Conservation (phyloP, 2,888 invertebrate species). For the Chaitophorus viminalis region DNA sequence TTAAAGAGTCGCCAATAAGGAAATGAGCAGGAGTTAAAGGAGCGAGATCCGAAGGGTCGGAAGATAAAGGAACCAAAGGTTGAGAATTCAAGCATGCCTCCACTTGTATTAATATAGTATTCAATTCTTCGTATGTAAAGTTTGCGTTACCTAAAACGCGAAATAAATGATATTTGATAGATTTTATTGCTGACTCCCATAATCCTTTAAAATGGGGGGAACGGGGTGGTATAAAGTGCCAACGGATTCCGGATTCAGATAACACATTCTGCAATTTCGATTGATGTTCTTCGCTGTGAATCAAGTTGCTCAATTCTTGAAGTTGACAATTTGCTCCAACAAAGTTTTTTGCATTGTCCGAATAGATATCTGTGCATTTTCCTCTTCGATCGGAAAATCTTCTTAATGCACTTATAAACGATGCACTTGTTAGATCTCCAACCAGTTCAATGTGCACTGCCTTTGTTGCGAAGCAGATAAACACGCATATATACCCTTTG, state of each 20-base stretch:
- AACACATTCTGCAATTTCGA: background rate
- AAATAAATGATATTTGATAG: slow-evolving; percentile 63
- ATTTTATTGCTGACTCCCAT: slow-evolving; percentile 64
- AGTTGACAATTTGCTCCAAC: slow-evolving; percentile 63
- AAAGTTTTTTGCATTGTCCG: slow-evolving; percentile 65
- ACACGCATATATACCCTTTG: background rate
- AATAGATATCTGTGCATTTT: slow-evolving; percentile 61
- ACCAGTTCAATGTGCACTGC: background rate
- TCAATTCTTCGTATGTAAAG: slow-evolving; percentile 63
- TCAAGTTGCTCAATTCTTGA: slow-evolving; percentile 12
- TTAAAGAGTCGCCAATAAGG: background rate
- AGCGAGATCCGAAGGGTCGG: background rate
- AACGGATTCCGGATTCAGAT: slow-evolving; percentile 5
- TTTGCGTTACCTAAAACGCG: slow-evolving; percentile 52
- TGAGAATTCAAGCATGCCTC: slow-evolving; percentile 63
- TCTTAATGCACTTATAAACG: background rate
- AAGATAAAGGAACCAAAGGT: slow-evolving; percentile 55
- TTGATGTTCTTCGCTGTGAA: background rate
- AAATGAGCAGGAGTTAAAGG: slow-evolving; percentile 33
- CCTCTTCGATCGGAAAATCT: background rate
- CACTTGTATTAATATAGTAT: slow-evolving; percentile 62
- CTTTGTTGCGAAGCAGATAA: background rate
- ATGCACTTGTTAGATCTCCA: background rate
- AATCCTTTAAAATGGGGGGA: slow-evolving; percentile 64
- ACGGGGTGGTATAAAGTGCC: slow-evolving; percentile 63